These are phyloP conservation scores for Hybos culiciformis DNA, from an alignment of 2,888 invertebrate genomes.

Conservation along the genomic window DNA sequence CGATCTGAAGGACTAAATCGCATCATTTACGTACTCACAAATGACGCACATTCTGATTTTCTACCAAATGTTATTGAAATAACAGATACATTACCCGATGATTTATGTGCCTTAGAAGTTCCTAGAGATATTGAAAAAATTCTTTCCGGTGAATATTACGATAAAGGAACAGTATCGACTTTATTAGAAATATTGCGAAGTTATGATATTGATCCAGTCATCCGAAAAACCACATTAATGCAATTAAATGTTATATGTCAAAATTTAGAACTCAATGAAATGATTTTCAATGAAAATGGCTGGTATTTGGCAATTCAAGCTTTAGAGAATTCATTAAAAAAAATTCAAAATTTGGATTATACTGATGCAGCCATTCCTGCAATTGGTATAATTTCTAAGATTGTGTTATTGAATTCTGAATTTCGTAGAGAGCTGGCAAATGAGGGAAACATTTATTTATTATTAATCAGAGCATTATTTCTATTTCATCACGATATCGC, in stretches of 20 bases:
- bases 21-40: constrained; percentile 21
- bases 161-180: constrained; percentile 17
- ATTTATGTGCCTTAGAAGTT: constrained; percentile 21
- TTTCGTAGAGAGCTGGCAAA: constrained; percentile 22
- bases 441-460: constrained; percentile 21
- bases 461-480: constrained; percentile 25
- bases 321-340: constrained; percentile 20
- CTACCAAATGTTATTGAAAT: constrained; percentile 20
- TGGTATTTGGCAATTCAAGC: constrained; percentile 20
- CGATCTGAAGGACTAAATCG: constrained; percentile 24
- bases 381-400: constrained; percentile 25
- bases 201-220: constrained; percentile 23
- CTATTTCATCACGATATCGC: constrained; percentile 21
- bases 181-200: constrained; percentile 24
- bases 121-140: constrained; percentile 20
- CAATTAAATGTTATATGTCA: constrained; percentile 28
- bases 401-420: constrained; percentile 20
- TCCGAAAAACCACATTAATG: constrained; percentile 26
- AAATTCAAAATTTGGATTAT: constrained; percentile 17
- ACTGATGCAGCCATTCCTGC: constrained; percentile 22
- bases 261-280: constrained; percentile 19
- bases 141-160: constrained; percentile 19
- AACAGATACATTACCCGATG: constrained; percentile 21
- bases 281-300: constrained; percentile 20
- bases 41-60: constrained; percentile 16